phyloP scores from a whole-genome alignment of 2,888 invertebrate genomes.

The Phortica okadai region DNA sequence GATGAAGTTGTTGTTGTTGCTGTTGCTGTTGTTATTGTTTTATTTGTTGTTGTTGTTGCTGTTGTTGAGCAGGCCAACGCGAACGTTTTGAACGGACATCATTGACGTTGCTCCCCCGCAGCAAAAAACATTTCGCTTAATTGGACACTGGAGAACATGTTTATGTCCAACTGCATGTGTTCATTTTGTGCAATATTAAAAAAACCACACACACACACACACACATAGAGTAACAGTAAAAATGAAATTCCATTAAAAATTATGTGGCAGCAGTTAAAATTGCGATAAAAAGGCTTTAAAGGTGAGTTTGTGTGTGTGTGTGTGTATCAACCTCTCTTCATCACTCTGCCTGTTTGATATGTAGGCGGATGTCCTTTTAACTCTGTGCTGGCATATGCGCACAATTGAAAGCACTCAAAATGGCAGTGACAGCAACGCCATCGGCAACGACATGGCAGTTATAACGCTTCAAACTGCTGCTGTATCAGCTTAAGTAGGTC shows the following conservation, averaged over 20 bases:
- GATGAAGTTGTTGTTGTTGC: neutral
- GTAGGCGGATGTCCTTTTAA: conserved; percentile 7
- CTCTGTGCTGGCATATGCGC: neutral
- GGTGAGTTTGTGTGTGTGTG: neutral
- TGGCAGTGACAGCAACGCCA: neutral
- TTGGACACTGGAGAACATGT: conserved; percentile 65
- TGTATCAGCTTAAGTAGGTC: neutral
- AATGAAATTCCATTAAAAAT: conserved; percentile 23
- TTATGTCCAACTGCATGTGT: conserved; percentile 25
- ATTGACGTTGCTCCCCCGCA: conserved; percentile 2
- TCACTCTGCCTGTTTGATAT: neutral
- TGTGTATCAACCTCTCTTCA: too few species aligned
- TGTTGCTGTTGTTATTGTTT: neutral
- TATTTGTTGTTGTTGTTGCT: neutral
- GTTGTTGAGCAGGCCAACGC: neutral
- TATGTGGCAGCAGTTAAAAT: conserved; percentile 26
- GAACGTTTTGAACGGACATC: too few species aligned
- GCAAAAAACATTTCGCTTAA: conserved; percentile 50
- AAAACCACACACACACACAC: neutral
- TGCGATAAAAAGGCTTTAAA: conserved; percentile 22
- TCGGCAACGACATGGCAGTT: neutral
- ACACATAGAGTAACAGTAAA: neutral
- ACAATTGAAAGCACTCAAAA: neutral
- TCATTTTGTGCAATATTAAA: conserved; percentile 15
- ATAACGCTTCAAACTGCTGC: neutral